Conservation (phyloP, 2,797 vertebrate genomes). For the Streptopelia turtur region DNA sequence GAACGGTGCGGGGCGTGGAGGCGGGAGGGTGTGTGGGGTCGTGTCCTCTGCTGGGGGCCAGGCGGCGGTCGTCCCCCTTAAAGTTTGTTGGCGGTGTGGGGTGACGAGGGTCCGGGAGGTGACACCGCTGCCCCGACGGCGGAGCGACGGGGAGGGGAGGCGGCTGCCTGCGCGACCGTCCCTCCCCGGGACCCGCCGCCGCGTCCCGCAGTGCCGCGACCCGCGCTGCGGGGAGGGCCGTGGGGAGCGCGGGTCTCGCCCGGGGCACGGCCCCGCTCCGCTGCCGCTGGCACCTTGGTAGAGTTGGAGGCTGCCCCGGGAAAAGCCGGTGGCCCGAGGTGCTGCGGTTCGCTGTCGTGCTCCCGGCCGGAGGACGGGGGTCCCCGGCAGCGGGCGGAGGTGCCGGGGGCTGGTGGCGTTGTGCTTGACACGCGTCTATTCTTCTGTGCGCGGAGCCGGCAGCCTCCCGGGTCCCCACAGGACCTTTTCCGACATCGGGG, state of each 20-base stretch:
- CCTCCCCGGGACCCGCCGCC: background rate
- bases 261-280: background rate
- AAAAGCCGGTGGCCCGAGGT: background rate
- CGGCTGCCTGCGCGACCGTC: background rate
- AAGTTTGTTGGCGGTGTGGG: conserved; percentile 43
- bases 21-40: background rate
- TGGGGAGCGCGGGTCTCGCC: background rate
- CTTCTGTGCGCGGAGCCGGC: conserved; percentile 65
- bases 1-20: background rate
- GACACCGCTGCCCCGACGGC: conserved; percentile 40
- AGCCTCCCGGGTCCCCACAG: conserved; percentile 66
- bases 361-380: background rate
- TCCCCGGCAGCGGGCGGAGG: background rate
- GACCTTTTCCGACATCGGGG: conserved; percentile 69
- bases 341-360: background rate
- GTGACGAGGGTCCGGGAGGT: background rate
- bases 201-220: background rate
- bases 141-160: background rate
- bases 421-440: conserved; percentile 53
- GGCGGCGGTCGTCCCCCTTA: background rate
- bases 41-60: background rate
- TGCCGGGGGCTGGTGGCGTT: conserved; percentile 31
- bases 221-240: background rate
- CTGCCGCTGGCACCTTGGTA: background rate
- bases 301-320: background rate